Base-by-base conservation (phyloP, 2,888 invertebrate genomes). In the Drosophila anomalata region DNA sequence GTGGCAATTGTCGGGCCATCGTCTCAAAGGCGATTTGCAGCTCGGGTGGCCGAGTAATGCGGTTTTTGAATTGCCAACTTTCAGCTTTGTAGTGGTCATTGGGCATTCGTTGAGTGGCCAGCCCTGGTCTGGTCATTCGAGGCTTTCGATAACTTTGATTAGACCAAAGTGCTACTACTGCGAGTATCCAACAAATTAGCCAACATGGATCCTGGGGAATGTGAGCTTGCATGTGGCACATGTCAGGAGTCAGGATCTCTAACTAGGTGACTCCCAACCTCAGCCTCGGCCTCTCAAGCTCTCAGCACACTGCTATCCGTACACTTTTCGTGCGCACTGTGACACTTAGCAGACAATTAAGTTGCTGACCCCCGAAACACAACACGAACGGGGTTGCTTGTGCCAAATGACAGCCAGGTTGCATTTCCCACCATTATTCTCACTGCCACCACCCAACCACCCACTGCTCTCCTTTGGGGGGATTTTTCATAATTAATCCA, bases 261-360 rank as follows among this genome's bases (percentile, higher is more conserved):
- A 26, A 65, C 62, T 36, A 24, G 41, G 31, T 36, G 50, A 29
- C 63, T 51, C 2, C 42, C 29, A 51, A 46, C 50, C 6, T 50
- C 29, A 51, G 52, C 51, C 50, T 57, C 50, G 2, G 29, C 8
- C 29, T 8, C 29, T 29, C 29, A 31, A 29, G 14, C 51, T 8
- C 31, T n/a, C 51, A 22, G 58, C 42, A 41, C 31, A 2, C n/a
- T 14, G 4, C 62, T 33, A 41, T 42, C 55, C 50, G 36, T 57
- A 63, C 62, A 60, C 76, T 72, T 67, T 78, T 63, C 67, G 70
- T 72, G 79, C 66, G 50, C 77, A 65, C 72, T 70, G 87, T 78
- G 81, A 87, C 82, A 83, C 87, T 83, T 87, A 87, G 87, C 82
- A 78, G 87, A 83, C 82, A 84, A 83, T 83, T 83, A 83, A 84